Evolutionary conservation across 37 sponge, comb jelly and placozoan species (phyloP).

Genomic region (Bolinopsis microptera): DNA sequence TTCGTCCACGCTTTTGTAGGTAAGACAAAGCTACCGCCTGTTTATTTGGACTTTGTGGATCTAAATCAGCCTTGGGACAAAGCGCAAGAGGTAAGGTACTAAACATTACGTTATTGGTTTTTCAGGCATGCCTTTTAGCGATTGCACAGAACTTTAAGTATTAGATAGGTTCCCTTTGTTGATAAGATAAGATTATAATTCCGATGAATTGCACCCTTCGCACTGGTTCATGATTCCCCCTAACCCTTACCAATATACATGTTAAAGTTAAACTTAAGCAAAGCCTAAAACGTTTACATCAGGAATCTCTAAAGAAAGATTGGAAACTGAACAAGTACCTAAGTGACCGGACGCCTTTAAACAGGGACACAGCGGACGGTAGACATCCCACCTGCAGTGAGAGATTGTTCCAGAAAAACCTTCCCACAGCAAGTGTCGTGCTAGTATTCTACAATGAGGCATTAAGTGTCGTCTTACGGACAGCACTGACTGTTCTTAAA

Average conservation of each 20-base stretch:
- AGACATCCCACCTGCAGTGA: constrained; percentile 18
- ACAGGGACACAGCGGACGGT: constrained; percentile 54
- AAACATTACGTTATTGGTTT: too few relatives aligned
- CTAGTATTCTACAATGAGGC: constrained; percentile 62
- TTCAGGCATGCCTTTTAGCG: too few relatives aligned
- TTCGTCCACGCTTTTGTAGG: constrained; percentile 14
- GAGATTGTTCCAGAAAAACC: not conserved
- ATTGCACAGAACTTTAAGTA: too few relatives aligned
- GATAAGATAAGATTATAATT: too few relatives aligned
- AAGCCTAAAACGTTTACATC: too few relatives aligned
- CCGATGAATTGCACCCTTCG: too few relatives aligned
- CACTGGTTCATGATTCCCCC: too few relatives aligned
- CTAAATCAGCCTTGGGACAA: constrained; percentile 41
- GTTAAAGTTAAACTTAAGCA: too few relatives aligned
- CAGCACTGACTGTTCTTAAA: constrained; percentile 27
- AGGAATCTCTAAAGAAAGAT: constrained; percentile 11
- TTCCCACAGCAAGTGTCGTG: constrained; percentile 58
- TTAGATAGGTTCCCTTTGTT: too few relatives aligned
- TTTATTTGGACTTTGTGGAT: constrained; percentile 47
- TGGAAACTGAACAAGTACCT: constrained; percentile 64
- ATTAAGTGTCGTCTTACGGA: constrained; percentile 26
- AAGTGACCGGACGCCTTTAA: constrained; percentile 49
- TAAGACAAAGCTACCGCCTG: constrained; percentile 1
- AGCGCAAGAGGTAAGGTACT: not conserved
- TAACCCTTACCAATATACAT: too few relatives aligned